Conservation (phyloP, 2,888 invertebrate species). For the Scaptomyza parva region DNA sequence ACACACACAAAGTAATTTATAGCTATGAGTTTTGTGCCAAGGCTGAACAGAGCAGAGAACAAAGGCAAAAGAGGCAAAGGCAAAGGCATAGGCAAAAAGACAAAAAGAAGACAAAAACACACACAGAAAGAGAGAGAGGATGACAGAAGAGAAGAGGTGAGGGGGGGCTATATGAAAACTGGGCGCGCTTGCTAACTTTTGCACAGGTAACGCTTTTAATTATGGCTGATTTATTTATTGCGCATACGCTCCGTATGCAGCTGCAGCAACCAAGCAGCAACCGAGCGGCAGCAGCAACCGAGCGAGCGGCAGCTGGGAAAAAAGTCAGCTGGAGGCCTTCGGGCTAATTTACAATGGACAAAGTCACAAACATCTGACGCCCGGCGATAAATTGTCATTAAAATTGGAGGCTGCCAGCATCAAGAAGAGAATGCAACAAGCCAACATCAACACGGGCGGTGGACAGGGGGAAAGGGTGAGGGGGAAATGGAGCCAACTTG, state of each 20-base stretch:
- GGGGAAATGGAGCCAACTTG: conserved; percentile 38
- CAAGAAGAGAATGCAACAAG: conserved; percentile 9
- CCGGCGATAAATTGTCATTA: conserved; percentile 67
- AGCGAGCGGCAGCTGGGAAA: conserved; percentile 4
- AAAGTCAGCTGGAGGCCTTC: conserved; percentile 19
- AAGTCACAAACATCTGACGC: conserved; percentile 16
- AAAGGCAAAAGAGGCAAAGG: conserved; percentile 5
- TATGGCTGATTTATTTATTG: conserved; percentile 75
- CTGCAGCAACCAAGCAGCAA: conserved; percentile 19
- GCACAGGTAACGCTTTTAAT: conserved; percentile 65
- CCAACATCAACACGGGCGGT: not conserved
- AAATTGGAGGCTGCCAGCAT: conserved; percentile 36
- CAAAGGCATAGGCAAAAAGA: not conserved
- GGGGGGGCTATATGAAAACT: no score
- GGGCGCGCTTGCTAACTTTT: conserved; percentile 27
- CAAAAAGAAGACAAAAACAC: no score
- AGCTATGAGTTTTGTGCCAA: conserved; percentile 62
- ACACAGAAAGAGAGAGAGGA: conserved; percentile 25
- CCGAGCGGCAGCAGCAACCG: not conserved
- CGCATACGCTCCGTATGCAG: conserved; percentile 62
- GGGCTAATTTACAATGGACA: conserved; percentile 57
- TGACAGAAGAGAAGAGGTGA: conserved; percentile 25
- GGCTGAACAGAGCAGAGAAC: conserved; percentile 35
- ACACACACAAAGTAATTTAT: conserved; percentile 61
- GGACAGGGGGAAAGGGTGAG: conserved; percentile 1